A percentile compares a stretch with the other conserved stretches of the same genome.
These are phyloP conservation scores for Trachelus stipa DNA, from an alignment of 2,888 invertebrate species.

Conservation along the genomic window DNA sequence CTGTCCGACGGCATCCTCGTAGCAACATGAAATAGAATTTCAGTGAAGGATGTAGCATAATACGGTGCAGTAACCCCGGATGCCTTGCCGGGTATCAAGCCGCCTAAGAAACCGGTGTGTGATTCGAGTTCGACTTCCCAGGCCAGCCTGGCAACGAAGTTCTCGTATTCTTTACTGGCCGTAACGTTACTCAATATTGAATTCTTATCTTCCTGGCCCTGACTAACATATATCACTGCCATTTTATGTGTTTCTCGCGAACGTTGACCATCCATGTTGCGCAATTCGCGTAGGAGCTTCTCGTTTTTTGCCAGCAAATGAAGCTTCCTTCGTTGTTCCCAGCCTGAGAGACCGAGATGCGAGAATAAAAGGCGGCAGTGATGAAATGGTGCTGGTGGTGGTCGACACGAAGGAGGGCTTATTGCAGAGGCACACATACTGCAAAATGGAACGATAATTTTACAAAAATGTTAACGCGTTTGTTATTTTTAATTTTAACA, in stretches of 20 bases:
- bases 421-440: constrained; percentile 69
- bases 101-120: constrained; percentile 96
- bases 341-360: constrained; percentile 90
- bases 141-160: constrained; percentile 78
- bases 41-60: constrained; percentile 91
- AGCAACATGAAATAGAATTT: constrained; percentile 97
- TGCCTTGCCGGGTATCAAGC: constrained; percentile 88
- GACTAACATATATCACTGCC: constrained; percentile 98
- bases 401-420: constrained; percentile 69
- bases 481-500: background rate
- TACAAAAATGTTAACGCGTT: background rate
- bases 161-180: constrained; percentile 94
- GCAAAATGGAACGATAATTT: constrained; percentile 31
- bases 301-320: constrained; percentile 90
- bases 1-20: constrained; percentile 95
- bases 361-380: constrained; percentile 90
- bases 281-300: constrained; percentile 87
- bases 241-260: constrained; percentile 96
- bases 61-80: constrained; percentile 96
- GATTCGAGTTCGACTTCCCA: constrained; percentile 92
- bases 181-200: constrained; percentile 92
- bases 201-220: constrained; percentile 96
- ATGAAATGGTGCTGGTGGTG: constrained; percentile 77
- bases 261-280: constrained; percentile 92
- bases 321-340: constrained; percentile 87